These are phyloP conservation scores for Drosophila seguyi DNA, from an alignment of 1,140 invertebrate genomes.

Conservation along the genomic window DNA sequence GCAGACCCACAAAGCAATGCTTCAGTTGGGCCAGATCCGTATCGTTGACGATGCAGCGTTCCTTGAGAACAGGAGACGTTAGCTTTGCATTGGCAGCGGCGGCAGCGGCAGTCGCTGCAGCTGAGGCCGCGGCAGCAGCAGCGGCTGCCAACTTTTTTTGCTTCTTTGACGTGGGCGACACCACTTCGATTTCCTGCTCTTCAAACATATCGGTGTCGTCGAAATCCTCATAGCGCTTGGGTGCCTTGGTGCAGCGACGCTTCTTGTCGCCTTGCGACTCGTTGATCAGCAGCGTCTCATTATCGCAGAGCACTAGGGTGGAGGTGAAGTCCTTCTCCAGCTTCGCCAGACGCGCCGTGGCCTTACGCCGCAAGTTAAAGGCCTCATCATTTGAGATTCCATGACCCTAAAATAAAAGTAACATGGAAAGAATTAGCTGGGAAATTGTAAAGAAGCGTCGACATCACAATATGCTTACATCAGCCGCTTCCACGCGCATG, in stretches of 20 bases:
- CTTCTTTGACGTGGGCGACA: slow-evolving; percentile 24
- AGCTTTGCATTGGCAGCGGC: slow-evolving; percentile 3
- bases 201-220: slow-evolving; percentile 66
- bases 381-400: slow-evolving; percentile 80
- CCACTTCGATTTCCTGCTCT: slow-evolving; percentile 20
- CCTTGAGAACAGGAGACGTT: slow-evolving; percentile 24
- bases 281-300: slow-evolving; percentile 77
- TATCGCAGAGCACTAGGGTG: slow-evolving; percentile 79
- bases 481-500: slow-evolving; percentile 69
- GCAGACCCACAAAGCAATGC: slow-evolving; percentile 69
- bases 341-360: slow-evolving; percentile 76
- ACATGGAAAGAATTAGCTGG: neutral
- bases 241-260: slow-evolving; percentile 76
- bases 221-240: slow-evolving; percentile 82
- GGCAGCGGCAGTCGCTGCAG: neutral
- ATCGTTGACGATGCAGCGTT: slow-evolving; percentile 59
- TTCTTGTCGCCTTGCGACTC: slow-evolving; percentile 81
- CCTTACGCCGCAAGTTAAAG: slow-evolving; percentile 72
- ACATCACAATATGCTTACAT: slow-evolving; percentile 6
- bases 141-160: slow-evolving; percentile 35
- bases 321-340: slow-evolving; percentile 84
- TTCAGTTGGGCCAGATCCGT: slow-evolving; percentile 63
- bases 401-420: slow-evolving; percentile 51
- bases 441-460: too few species aligned
- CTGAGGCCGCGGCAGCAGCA: slow-evolving; percentile 16